Percentiles rank a stretch among this genome's conserved stretches.
Evolutionary conservation across 2,888 invertebrate species (phyloP).

Genomic region (Odiellus spinosus): DNA sequence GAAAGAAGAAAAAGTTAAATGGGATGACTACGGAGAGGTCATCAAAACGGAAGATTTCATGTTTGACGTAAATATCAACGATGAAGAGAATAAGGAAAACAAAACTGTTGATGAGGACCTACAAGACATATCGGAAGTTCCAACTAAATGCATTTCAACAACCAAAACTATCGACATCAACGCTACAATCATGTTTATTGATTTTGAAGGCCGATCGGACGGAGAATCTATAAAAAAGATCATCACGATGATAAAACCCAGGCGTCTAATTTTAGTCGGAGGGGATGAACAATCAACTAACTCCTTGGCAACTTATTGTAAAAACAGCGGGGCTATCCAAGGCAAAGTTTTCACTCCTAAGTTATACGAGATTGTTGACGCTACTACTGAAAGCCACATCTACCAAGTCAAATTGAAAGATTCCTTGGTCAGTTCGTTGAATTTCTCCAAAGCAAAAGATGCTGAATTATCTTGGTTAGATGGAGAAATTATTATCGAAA

Average conservation of each 20-base stretch:
- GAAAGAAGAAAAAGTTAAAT: slow-evolving; percentile 73
- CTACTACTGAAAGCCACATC: slow-evolving; percentile 93
- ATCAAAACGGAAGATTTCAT: slow-evolving; percentile 72
- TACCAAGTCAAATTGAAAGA: slow-evolving; percentile 91
- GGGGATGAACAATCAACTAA: slow-evolving; percentile 53
- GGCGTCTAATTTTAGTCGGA: slow-evolving; percentile 60
- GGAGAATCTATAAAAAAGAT: slow-evolving; percentile 51
- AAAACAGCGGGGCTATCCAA: slow-evolving; percentile 39
- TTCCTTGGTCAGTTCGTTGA: slow-evolving; percentile 67
- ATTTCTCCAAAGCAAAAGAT: slow-evolving; percentile 67
- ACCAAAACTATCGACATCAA: slow-evolving; percentile 58
- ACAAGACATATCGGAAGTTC: slow-evolving; percentile 49
- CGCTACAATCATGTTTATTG: slow-evolving; percentile 81
- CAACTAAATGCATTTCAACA: slow-evolving; percentile 70
- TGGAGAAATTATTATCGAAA: slow-evolving; percentile 43
- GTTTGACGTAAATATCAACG: slow-evolving; percentile 14
- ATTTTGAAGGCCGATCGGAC: slow-evolving; percentile 73
- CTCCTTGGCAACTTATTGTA: slow-evolving; percentile 49
- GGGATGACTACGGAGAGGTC: slow-evolving; percentile 92
- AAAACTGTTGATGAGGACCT: slow-evolving; percentile 16
- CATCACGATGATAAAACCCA: slow-evolving; percentile 50
- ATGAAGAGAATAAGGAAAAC: slow-evolving; percentile 21
- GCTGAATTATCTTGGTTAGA: slow-evolving; percentile 94
- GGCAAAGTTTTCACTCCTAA: slow-evolving; percentile 62
- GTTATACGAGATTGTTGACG: slow-evolving; percentile 62